Evolutionary conservation across 2,113 vertebrate species (phyloP).

Genomic region (Peromyscus polionotus): DNA sequence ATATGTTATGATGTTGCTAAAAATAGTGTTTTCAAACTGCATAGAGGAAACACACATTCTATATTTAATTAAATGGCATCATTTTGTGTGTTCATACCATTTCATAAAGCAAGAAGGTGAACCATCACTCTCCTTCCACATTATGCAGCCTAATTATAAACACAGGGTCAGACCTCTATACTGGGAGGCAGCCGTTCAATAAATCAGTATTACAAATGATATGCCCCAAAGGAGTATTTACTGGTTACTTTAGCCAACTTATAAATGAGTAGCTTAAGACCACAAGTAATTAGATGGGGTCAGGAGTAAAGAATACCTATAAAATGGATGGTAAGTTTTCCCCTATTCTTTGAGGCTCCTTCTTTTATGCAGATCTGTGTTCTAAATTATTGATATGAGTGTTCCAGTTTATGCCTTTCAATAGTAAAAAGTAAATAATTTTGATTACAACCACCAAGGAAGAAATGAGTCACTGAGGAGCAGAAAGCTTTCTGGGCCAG

Average conservation of each 20-base stretch:
- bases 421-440: slow-evolving; percentile 47
- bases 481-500: slow-evolving; percentile 40
- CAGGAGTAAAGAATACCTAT: slow-evolving; percentile 44
- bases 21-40: slow-evolving; percentile 59
- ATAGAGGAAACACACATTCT: slow-evolving; percentile 27
- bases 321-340: slow-evolving; percentile 48
- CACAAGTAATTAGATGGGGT: slow-evolving; percentile 69
- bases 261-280: slow-evolving; percentile 72
- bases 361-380: slow-evolving; percentile 47
- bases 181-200: slow-evolving; percentile 63
- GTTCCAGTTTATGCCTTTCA: slow-evolving; percentile 24
- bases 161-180: slow-evolving; percentile 60
- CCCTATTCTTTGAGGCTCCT: background rate
- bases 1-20: slow-evolving; percentile 47
- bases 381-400: slow-evolving; percentile 17
- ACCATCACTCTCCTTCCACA: slow-evolving; percentile 57
- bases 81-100: slow-evolving; percentile 54
- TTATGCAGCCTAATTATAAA: slow-evolving; percentile 74
- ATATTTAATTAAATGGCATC: slow-evolving; percentile 61
- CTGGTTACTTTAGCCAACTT: slow-evolving; percentile 75
- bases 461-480: slow-evolving; percentile 53
- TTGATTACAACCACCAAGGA: slow-evolving; percentile 55
- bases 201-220: slow-evolving; percentile 79
- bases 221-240: slow-evolving; percentile 79
- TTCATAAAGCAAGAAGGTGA: slow-evolving; percentile 59